These are phyloP conservation scores for Hyposoter didymator DNA, from an alignment of 2,888 invertebrate species.

Conservation along the genomic window DNA sequence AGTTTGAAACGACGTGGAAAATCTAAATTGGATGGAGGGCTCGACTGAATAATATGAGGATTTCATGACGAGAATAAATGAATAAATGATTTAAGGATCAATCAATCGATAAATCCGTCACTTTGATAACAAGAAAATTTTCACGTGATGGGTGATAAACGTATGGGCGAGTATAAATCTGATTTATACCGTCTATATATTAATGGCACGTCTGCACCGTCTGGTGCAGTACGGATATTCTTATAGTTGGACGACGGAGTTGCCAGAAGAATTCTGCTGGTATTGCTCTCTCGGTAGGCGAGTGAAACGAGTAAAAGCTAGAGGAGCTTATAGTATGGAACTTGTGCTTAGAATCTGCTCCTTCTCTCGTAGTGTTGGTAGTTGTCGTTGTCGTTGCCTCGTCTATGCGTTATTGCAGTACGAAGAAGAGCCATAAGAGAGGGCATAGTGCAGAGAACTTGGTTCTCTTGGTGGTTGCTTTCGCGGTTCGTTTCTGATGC, in stretches of 20 bases:
- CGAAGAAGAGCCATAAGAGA: slow-evolving; percentile 59
- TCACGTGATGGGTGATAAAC: slow-evolving; percentile 19
- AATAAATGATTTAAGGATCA: neutral
- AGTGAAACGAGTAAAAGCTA: slow-evolving; percentile 9
- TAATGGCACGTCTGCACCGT: slow-evolving; percentile 48
- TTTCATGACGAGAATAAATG: neutral
- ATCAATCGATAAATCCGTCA: slow-evolving; percentile 13
- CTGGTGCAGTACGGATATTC: slow-evolving; percentile 50
- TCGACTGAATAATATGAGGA: neutral
- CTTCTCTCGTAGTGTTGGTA: neutral
- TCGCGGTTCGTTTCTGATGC: slow-evolving; percentile 36
- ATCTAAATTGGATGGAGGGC: neutral
- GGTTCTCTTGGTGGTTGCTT: slow-evolving; percentile 34
- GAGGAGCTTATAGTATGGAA: slow-evolving; percentile 19
- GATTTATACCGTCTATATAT: slow-evolving; percentile 31
- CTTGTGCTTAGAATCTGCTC: slow-evolving; percentile 8
- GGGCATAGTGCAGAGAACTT: slow-evolving; percentile 37
- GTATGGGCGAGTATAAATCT: slow-evolving; percentile 28
- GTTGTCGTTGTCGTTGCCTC: slow-evolving; percentile 52
- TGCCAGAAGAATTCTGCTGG: slow-evolving; percentile 64
- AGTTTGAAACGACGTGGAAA: neutral
- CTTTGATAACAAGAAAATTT: slow-evolving; percentile 3
- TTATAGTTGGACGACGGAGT: slow-evolving; percentile 60
- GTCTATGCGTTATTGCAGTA: slow-evolving; percentile 65
- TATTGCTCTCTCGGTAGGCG: slow-evolving; percentile 31